Evolutionary conservation across 2,888 invertebrate species (phyloP).

Genomic region (Drosophila siamana): DNA sequence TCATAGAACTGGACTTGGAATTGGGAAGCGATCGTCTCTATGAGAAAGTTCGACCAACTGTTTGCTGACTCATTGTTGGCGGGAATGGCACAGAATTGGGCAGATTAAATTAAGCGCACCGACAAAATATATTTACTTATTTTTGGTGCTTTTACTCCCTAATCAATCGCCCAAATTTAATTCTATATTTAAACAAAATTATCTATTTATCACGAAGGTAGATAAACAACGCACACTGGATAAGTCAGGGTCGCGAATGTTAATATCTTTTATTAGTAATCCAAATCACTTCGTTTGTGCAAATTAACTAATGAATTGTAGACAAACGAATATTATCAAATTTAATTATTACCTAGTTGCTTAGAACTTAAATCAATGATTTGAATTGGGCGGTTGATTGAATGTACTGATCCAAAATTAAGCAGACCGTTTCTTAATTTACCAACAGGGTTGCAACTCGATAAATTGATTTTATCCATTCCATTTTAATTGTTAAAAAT

Average conservation of each 20-base stretch:
- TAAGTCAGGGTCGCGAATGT: constrained; percentile 23
- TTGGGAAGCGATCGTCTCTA: background rate
- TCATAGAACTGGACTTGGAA: constrained; percentile 5
- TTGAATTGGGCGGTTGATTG: background rate
- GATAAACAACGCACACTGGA: constrained; percentile 24
- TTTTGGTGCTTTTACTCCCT: constrained; percentile 20
- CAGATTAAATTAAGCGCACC: background rate
- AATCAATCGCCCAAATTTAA: constrained; percentile 25
- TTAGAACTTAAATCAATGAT: background rate
- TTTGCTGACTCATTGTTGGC: constrained; percentile 54
- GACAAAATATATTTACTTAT: constrained; percentile 20
- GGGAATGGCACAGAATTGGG: background rate
- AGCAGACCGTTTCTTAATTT: background rate
- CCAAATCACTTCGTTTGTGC: constrained; percentile 15
- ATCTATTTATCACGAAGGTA: background rate
- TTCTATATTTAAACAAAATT: constrained; percentile 9
- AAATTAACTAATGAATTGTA: background rate
- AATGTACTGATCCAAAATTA: constrained; percentile 3
- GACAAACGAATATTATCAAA: too few relatives aligned
- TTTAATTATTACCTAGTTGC: too few relatives aligned
- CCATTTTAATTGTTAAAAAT: too few relatives aligned
- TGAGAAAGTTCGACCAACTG: constrained; percentile 28
- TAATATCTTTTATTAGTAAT: constrained; percentile 22
- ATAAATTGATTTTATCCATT: background rate
- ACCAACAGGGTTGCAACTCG: background rate